Base-by-base conservation (phyloP, 2,888 invertebrate genomes). In the Galeruca laticollis region DNA sequence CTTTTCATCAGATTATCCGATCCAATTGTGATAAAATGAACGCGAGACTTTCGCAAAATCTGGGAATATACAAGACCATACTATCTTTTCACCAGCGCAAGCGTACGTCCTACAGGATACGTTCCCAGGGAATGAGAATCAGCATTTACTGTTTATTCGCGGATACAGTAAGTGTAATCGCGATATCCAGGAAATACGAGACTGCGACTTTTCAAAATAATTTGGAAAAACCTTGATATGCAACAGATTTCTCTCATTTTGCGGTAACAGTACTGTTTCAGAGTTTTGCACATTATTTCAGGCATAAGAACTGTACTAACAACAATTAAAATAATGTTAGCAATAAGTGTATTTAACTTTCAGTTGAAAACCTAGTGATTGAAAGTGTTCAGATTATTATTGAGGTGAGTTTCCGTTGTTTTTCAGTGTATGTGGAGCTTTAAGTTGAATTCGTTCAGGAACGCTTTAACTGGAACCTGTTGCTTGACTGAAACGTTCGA, bases 121-220 rank as follows among this genome's bases (percentile, higher is more conserved):
- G 63, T 70, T 70, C 70, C 70, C 70, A 63, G 70, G 70, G 70
- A 70, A 59, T 62, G 63, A 67, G 60, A 70, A 26, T 63, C 70
- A 60, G 60, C 70, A 70, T 68, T 70, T 52, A 54, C 13, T 37
- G 60, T 69, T 26, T 11, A 60, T 37, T 61, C 21, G 26, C 65
- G 40, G 57, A 11, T 35, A 11, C 6, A 56, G 15, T n/a, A 33
- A 35, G 15, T 35, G 31, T 15, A 35, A 56, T 18, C 56, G 31
- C 56, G 56, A 56, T 56, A 31, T 33, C 35, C 15, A 18, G 15
- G 6, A 10, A 15, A 35, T 35, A 35, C 56, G 56, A 31, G 35
- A 15, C 10, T 11, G 35, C 18, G 56, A 15, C 9, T 18, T 35
- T 15, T 18, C 13, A 56, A 35, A 56, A 35, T 33, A 35, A 47